Base-by-base conservation (phyloP, 2,113 vertebrate species). In the Columba livia region DNA sequence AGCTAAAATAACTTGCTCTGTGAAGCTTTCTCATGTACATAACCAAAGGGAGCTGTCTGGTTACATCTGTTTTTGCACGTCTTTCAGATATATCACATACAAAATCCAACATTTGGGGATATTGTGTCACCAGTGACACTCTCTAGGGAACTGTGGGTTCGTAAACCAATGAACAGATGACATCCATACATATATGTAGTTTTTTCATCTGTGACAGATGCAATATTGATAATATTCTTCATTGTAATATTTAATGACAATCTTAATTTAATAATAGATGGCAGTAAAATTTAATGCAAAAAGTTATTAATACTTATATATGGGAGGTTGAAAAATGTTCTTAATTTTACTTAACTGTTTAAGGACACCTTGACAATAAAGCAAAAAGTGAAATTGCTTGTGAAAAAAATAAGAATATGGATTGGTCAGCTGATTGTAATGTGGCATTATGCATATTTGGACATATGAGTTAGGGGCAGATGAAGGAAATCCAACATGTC, bases 201-300 rank as follows among this genome's bases (percentile, higher is more conserved):
- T 98, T 98, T 97, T 97, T 97, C 85, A 85, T 97, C 93, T 96
- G 87, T 97, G 95, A 82, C 89, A 97, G 83, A 87, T 89, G 50
- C 82, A 93, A 85, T 96, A 96, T 94, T 96, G 94, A 95, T 94
- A 93, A 93, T 88, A 79, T 97, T 96, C 89, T 93, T 94, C 78
- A 93, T 78, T 96, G 95, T 93, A 98, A 96, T 92, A 92, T 95
- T 96, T 97, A 96, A 98, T 97, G 94, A 96, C 38, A 90, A 90
- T 96, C 89, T 97, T 96, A 32, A 94, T 93, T 97, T 97, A 98
- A 97, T 97, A 97, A 97, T 96, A 98, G 70, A 97, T 97, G 87
- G 44, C 51, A 86, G 44, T 89, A 80, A 96, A 97, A 97, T 97
- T 96, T 89, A 94, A 92, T 96, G 79, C 40, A 75, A 84, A 36